Evolutionary conservation across 2,888 invertebrate genomes (phyloP), one percentile per base, ranked within the genome.

Genomic region (Agriopis aurantiaria): DNA sequence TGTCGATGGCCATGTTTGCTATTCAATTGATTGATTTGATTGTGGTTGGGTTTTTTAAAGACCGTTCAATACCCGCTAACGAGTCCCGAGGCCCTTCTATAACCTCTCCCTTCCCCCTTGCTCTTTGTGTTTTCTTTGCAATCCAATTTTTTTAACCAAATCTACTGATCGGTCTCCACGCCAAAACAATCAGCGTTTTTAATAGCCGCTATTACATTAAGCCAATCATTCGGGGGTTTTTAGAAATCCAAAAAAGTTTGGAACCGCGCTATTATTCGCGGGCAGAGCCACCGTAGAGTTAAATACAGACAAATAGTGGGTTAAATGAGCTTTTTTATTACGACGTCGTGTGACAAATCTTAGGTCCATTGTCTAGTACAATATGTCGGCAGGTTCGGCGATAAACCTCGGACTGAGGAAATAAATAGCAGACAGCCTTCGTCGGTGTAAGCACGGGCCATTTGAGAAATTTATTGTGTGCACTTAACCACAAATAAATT

Each of bases 401-500:
- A 88, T 89, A 90, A 89, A 89, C 85, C 87, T 84, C 82, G 85
- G 86, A 86, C 88, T 87, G 83, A 83, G 88, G 85, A 90, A 90
- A 93, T 93, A 93, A 92, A 93, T 91, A 91, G 89, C 91, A 85
- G 87, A 88, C 91, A 88, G 88, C 88, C 88, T 87, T 88, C 88
- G 88, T 86, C 85, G 88, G 85, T 86, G 87, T 90, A 89, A 91
- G 91, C 88, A 88, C 89, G 91, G 90, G 85, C 92, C 91, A 92
- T 94, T 93, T 91, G 89, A 91, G 91, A 91, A 93, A 93, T 92
- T 91, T 94, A 93, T 92, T 86, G 93, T 89, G 91, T 90, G 91
- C 91, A 92, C 92, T 93, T 93, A 92, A 91, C 92, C 91, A 88
- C 92, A 91, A 92, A 93, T 94, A 93, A 92, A 92, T 93, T 92